Evolutionary conservation across 2,113 vertebrate genomes (phyloP).

Genomic region (Axis porcinus): DNA sequence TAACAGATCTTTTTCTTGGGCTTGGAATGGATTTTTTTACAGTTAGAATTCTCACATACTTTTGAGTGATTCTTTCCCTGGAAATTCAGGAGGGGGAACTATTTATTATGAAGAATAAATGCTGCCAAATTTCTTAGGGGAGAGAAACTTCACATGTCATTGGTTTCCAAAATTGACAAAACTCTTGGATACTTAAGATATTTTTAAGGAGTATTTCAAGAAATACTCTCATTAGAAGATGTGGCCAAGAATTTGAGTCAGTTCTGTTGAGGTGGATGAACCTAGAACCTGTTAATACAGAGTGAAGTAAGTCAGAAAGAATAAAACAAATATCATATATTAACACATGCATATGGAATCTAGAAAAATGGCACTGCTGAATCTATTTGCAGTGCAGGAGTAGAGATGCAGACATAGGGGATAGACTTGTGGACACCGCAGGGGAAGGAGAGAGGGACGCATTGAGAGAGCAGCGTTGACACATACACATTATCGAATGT

Average conservation of each 20-base stretch:
- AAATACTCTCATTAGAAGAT: not conserved
- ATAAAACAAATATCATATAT: not conserved
- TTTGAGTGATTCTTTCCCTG: not conserved
- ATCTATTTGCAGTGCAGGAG: not conserved
- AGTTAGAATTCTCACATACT: not conserved
- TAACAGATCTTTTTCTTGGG: not conserved
- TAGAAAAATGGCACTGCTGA: not conserved
- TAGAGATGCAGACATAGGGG: not conserved
- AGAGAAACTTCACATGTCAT: not conserved
- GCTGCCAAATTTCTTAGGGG: not conserved
- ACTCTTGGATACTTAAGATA: not conserved
- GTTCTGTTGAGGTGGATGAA: not conserved
- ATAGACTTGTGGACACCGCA: not conserved
- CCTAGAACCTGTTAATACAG: not conserved
- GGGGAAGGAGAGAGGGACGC: not conserved
- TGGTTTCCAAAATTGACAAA: conserved; percentile 9
- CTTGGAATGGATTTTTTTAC: not conserved
- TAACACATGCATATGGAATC: not conserved
- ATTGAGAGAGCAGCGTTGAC: not conserved
- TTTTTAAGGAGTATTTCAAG: not conserved
- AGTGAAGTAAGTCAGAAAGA: not conserved
- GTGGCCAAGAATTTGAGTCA: not conserved
- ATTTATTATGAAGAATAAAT: not conserved
- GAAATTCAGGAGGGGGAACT: not conserved
- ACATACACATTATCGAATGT: not conserved